Evolutionary conservation across 2,797 vertebrate species (phyloP).

Genomic region (Poeciliopsis gracilis): DNA sequence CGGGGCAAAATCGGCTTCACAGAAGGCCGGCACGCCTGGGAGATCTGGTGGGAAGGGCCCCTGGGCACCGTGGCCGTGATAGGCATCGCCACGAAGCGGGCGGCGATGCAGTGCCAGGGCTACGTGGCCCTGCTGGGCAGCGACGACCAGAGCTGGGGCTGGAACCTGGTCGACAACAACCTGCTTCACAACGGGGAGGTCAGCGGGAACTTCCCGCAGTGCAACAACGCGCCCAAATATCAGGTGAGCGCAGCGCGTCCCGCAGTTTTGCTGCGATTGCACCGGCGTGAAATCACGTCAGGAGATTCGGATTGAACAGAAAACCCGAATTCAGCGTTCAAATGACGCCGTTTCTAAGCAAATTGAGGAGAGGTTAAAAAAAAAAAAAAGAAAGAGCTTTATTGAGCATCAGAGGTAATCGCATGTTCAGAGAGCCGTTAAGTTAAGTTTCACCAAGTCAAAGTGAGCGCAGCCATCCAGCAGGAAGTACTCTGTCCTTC

Average conservation of each 20-base stretch:
- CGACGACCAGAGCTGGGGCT: constrained; percentile 99
- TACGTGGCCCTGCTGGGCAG: constrained; percentile 97
- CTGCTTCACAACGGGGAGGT: constrained; percentile 98
- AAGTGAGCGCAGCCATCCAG: not conserved
- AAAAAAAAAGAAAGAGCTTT: not conserved
- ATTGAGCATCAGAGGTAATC: not conserved
- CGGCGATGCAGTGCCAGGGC: constrained; percentile 98
- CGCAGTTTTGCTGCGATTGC: not conserved
- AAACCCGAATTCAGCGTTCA: not conserved
- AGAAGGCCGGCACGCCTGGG: constrained; percentile 98
- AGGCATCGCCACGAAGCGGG: constrained; percentile 95
- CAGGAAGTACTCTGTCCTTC: not conserved
- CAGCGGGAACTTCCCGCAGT: constrained; percentile 97
- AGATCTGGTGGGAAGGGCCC: constrained; percentile 99
- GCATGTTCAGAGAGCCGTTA: not conserved
- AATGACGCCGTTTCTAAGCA: not conserved
- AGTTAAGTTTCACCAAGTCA: not conserved
- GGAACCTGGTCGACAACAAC: constrained; percentile 99
- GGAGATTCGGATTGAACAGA: not conserved
- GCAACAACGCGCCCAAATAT: constrained; percentile 99
- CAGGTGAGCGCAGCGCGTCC: constrained; percentile 82
- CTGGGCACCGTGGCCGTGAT: constrained; percentile 98
- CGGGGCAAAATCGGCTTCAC: constrained; percentile 97
- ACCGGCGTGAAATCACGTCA: not conserved
- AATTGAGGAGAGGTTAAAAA: not conserved